Base-by-base conservation (phyloP, 2,888 invertebrate genomes). In the Anaspis maculata region DNA sequence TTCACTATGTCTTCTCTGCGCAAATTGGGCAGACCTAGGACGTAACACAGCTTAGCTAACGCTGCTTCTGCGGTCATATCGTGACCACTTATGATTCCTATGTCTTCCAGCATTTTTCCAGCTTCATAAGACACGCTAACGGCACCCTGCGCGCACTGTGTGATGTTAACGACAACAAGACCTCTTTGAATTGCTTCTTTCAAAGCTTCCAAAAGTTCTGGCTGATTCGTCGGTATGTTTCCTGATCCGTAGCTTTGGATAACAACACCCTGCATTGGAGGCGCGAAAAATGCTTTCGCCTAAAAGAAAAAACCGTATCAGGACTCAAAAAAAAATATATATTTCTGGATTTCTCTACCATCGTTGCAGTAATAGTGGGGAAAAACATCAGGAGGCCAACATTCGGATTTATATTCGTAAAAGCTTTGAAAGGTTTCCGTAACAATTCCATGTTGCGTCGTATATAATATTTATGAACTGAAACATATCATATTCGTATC, bases 41-140 rank as follows among this genome's bases (percentile, higher is more conserved):
- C 87, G 53, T 91, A 96, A 1, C 84, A 76, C 1, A 96, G 69
- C 62, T 96, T 96, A 2, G 89, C 79, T 4, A 95, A 71, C 0
- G 95, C 94, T 0, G 95, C 90, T 63, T 95, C 95, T 0, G 89
- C 83, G 0, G 95, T 96, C 86, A 91, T 87, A 54, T 91, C 90
- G 31, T 72, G 77, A 0, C 91, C 90, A 0, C 81, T 73, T 11
- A 85, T 73, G 1, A 89, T 81, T 1, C 89, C 89, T 35, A 71
- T 72, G 28, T 78, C 73, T 15, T 70, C 63, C 34, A 85, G 59
- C 9, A 77, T 83, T 66, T 82, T 77, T 32, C 92, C 95, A 30
- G 91, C 82, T 55, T 87, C 87, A 57, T 97, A 97, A 1, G 81
- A 69, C 5, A 79, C 70, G 1, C 57, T 59, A 1, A 97, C 95